These are phyloP conservation scores for Anguilla obscura DNA, from an alignment of 2,797 vertebrate genomes.

Conservation along the genomic window DNA sequence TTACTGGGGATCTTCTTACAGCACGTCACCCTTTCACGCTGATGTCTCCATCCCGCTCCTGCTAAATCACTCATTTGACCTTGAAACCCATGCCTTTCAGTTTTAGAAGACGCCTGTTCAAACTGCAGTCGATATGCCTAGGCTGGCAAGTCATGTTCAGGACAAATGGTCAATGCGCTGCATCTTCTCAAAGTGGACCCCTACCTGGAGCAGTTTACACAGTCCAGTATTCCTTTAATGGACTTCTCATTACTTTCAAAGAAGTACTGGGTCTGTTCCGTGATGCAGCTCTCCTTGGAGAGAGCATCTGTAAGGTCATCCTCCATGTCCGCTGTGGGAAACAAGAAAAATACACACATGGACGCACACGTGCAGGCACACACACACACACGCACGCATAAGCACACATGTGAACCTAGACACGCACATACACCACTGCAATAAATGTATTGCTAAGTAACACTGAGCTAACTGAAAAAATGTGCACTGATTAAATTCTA, in stretches of 20 bases:
- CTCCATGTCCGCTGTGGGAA: constrained; percentile 75
- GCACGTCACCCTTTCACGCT: constrained; percentile 17
- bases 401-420: background rate
- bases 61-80: constrained; percentile 36
- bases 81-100: background rate
- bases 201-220: constrained; percentile 97
- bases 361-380: constrained; percentile 12
- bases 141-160: background rate
- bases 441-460: background rate
- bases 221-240: constrained; percentile 90
- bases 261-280: constrained; percentile 98
- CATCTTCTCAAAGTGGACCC: background rate
- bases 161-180: background rate
- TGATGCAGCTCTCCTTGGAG: constrained; percentile 97
- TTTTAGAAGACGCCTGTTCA: background rate
- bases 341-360: constrained; percentile 33
- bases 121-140: background rate
- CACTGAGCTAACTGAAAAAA: background rate
- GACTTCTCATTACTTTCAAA: constrained; percentile 91
- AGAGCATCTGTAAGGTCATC: constrained; percentile 84
- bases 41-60: constrained; percentile 13
- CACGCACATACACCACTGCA: background rate
- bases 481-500: background rate
- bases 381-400: background rate
- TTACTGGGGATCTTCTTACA: constrained; percentile 45